Evolutionary conservation across 2,888 invertebrate species (phyloP), one percentile per base, ranked within the genome.

Genomic region (Melanotus villosus): DNA sequence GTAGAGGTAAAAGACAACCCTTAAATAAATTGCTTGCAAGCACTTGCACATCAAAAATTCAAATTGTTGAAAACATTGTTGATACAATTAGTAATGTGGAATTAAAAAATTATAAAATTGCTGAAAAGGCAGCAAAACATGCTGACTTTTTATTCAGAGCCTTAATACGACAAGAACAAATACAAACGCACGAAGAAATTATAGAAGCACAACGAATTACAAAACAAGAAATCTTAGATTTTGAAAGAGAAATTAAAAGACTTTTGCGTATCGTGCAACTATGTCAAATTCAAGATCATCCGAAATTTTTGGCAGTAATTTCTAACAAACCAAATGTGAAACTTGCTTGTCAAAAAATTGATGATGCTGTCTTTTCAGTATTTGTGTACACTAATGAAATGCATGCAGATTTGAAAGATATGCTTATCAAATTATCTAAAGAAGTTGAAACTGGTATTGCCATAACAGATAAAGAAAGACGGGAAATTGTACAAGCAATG

Each of bases 401-500:
- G 0, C 76, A 81, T 65, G 43, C 50, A 0, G 38, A 41, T 23
- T 43, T 78, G n/a, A 73, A 54, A 38, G n/a, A 74, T 45, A 66
- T 45, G 5, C 16, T 70, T 19, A 63, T 76, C 21, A 52, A 72
- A 14, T 52, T 71, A n/a, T 41, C 65, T 10, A 66, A 77, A 47
- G 50, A 60, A 43, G 26, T 78, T 7, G 72, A 73, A 23, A 63
- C 60, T 23, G 38, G 65, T 26, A 47, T 81, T n/a, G 76, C 69
- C 10, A 74, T 88, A 19, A 80, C 84, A 0, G 83, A 86, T 1
- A 71, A 75, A 5, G 90, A 91, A 78, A 83, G 86, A 36, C 77
- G 80, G 16, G 79, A 88, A 83, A 87, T 92, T 52, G 85, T 90
- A 0, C 76, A 80, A 75, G 91, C 90, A 0, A 86, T 91, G 72